Base-by-base conservation (phyloP, 2,888 invertebrate genomes). In the Mesorhabditis sp. region DNA sequence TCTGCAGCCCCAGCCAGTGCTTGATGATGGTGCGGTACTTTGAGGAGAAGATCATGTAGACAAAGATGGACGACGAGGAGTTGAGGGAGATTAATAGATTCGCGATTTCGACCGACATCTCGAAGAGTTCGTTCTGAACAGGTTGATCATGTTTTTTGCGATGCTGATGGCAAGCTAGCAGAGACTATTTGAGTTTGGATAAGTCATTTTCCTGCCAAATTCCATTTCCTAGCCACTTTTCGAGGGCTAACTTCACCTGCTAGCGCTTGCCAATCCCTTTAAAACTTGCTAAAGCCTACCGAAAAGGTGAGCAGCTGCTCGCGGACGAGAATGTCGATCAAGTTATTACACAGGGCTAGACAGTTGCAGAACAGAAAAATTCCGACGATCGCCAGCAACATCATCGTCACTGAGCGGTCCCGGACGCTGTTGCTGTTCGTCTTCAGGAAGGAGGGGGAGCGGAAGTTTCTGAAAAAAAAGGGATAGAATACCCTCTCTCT, bases 321-420 rank as follows among this genome's bases (percentile, higher is more conserved):
- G 7, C 58, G 7, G 7, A 13, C 10, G 44, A 83, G 73, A 69
- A 79, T 80, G 66, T 84, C 84, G 66, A 85, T 76, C 42, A 84
- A 81, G 71, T 81, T 81, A 72, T 85, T 85, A 69, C 83, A 79
- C 74, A 85, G 85, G 10, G 85, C 84, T 43, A 85, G 74, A 66
- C 83, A 80, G 69, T 85, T 85, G 72, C 85, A 85, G 67, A 78
- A 72, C 45, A 85, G 75, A 67, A 85, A 85, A 63, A 85, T 79
- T 43, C 80, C 81, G n/a, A 85, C 85, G 65, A 85, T 85, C 7
- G 83, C 84, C 58, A 85, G 72, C 41, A 85, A 75, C 85, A 85
- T 84, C 63, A 85, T 45, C 2, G 85, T 85, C 15, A 84, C 82
- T 10, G 76, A 76, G 6, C 81, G 76, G 67, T 83, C 84, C 42